Evolutionary conservation across 2,113 vertebrate species (phyloP).

Genomic region (Mola mola): DNA sequence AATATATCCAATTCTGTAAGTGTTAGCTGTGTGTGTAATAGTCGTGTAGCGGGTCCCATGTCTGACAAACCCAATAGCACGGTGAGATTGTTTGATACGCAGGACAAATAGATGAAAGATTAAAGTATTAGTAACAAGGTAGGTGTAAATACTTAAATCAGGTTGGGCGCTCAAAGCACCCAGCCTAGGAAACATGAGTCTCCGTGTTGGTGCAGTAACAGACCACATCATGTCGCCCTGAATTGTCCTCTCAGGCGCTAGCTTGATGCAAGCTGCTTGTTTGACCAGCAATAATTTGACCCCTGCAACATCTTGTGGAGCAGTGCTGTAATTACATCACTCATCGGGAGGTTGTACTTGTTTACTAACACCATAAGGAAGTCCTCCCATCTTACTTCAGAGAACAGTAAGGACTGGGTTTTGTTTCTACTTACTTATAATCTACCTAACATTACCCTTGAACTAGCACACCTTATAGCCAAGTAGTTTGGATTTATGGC

Average conservation of each 20-base stretch:
- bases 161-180: slow-evolving; percentile 1
- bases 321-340: slow-evolving; percentile 29
- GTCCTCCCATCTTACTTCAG: slow-evolving; percentile 6
- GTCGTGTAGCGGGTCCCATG: slow-evolving; percentile 32
- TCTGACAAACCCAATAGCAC: slow-evolving; percentile 45
- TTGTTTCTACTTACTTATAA: slow-evolving; percentile 11
- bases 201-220: not conserved
- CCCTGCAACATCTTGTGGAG: slow-evolving; percentile 27
- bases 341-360: slow-evolving; percentile 32
- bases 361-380: slow-evolving; percentile 39
- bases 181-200: not conserved
- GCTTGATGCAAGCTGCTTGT: slow-evolving; percentile 35
- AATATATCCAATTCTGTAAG: not conserved
- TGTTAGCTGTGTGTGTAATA: slow-evolving; percentile 16
- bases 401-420: slow-evolving; percentile 2
- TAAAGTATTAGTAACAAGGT: slow-evolving; percentile 53
- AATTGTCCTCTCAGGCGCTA: slow-evolving; percentile 43
- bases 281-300: slow-evolving; percentile 48
- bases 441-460: not conserved
- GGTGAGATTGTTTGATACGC: slow-evolving; percentile 45
- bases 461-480: slow-evolving; percentile 18
- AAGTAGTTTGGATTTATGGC: slow-evolving; percentile 50
- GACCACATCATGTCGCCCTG: slow-evolving; percentile 35
- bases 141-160: slow-evolving; percentile 25
- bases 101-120: slow-evolving; percentile 52